These are phyloP conservation scores for Halotydeus destructor DNA, from an alignment of 1,140 invertebrate genomes.

Conservation along the genomic window DNA sequence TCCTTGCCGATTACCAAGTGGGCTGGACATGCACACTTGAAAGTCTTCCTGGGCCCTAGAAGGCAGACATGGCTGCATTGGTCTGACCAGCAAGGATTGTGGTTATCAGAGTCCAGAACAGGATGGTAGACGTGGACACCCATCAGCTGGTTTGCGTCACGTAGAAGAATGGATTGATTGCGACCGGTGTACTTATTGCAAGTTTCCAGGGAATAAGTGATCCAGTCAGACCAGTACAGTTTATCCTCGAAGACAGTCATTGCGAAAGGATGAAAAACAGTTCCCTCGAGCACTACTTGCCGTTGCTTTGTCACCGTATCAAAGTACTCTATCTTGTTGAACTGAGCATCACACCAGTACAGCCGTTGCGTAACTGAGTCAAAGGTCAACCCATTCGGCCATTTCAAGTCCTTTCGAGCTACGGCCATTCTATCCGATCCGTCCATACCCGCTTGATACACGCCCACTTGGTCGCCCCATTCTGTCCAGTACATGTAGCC, in stretches of 20 bases:
- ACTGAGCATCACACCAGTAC: slow-evolving; percentile 31
- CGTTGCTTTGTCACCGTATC: slow-evolving; percentile 29
- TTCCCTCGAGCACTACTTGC: slow-evolving; percentile 8
- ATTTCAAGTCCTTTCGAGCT: slow-evolving; percentile 26
- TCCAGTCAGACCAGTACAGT: slow-evolving; percentile 68
- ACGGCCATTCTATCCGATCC: slow-evolving; percentile 43
- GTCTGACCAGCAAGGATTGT: slow-evolving; percentile 40
- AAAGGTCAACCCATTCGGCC: slow-evolving; percentile 46
- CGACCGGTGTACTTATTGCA: slow-evolving; percentile 30
- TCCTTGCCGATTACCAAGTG: slow-evolving; percentile 31
- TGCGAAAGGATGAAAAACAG: slow-evolving; percentile 30
- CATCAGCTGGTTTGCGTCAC: slow-evolving; percentile 22
- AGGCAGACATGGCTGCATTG: slow-evolving; percentile 60
- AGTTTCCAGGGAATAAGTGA: slow-evolving; percentile 20
- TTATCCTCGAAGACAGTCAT: slow-evolving; percentile 65
- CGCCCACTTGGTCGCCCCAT: slow-evolving; percentile 48
- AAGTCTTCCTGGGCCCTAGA: slow-evolving; percentile 34
- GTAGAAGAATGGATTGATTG: slow-evolving; percentile 26
- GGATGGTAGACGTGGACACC: slow-evolving; percentile 27
- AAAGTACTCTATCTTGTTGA: slow-evolving; percentile 31
- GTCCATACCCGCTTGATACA: slow-evolving; percentile 65
- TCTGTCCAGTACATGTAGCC: slow-evolving; percentile 75
- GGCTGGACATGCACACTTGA: slow-evolving; percentile 53
- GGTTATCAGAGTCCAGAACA: slow-evolving; percentile 20
- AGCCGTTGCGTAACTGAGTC: slow-evolving; percentile 28